Evolutionary conservation across 2,797 vertebrate genomes (phyloP), one percentile per base, ranked within the genome.

Genomic region (Argya squamiceps): DNA sequence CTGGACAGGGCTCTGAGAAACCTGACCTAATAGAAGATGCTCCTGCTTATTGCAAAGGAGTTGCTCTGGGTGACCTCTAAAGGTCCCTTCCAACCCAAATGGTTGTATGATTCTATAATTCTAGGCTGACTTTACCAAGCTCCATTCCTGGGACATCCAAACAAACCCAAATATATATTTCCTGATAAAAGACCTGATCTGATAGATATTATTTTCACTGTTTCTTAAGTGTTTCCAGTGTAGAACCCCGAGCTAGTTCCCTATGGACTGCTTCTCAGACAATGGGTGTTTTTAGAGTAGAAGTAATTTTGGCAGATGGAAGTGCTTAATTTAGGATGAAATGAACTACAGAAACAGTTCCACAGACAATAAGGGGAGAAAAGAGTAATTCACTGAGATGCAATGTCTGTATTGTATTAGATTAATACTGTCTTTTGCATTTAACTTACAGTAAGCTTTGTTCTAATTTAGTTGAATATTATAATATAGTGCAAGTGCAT

Each of bases 11-110:
- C 39, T 84, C 27, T 64, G 27, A 64, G 50, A 43, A 64, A 34
- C 12, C 24, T 37, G 44, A 43, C 27, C 27, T 69, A 19, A 11
- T 10, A 24, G 18, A 89, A 69, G 20, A 22, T 43, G 21, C 8
- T 44, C 14, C 20, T 67, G 5, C 8, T 59, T n/a, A 11, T 19
- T 53, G 46, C 34, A 32, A 6, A 1, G 3, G 4, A 1, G 2
- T 30, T 56, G 13, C 8, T 39, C 24, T 62, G 34, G 21, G 15
- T 47, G 32, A 27, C 21, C 3, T 37, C 20, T 80, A 32, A 47
- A 37, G 4, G 8, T 64, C 22, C 10, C 10, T 70, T 80, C 29
- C 22, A 70, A 15, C 26, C 11, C 4, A 29, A 36, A 47, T 4
- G 2, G 9, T 17, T 71, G 12, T 26, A 15, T 44, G 37, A 50